These are phyloP conservation scores for Cebidichthys violaceus DNA, from an alignment of 2,113 vertebrate genomes.

Conservation along the genomic window DNA sequence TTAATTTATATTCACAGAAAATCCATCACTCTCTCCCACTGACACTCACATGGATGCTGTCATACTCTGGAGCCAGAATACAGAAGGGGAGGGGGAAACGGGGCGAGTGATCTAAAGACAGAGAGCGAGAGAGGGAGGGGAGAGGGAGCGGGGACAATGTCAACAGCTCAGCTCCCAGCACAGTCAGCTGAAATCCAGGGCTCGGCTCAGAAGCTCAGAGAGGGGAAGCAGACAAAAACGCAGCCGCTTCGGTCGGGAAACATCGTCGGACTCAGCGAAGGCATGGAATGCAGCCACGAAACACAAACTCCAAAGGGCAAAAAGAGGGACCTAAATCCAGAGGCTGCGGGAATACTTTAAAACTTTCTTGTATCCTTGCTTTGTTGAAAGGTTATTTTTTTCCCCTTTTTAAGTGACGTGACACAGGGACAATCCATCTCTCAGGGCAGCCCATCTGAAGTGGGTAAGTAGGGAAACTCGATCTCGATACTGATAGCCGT, in stretches of 20 bases:
- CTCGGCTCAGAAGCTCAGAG: constrained; percentile 51
- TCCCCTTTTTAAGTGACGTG: constrained; percentile 34
- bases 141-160: constrained; percentile 70
- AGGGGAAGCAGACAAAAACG: constrained; percentile 56
- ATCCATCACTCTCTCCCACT: constrained; percentile 25
- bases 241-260: constrained; percentile 36
- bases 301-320: constrained; percentile 4
- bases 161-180: constrained; percentile 75
- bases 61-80: constrained; percentile 53
- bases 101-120: constrained; percentile 46
- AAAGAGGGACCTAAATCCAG: constrained; percentile 13
- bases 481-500: constrained; percentile 54
- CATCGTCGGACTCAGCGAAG: constrained; percentile 20
- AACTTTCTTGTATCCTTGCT: background rate
- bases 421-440: constrained; percentile 53
- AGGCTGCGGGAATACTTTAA: constrained; percentile 34
- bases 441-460: constrained; percentile 54
- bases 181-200: constrained; percentile 81
- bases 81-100: constrained; percentile 37
- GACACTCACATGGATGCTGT: constrained; percentile 66
- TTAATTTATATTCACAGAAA: constrained; percentile 27
- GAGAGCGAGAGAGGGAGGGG: constrained; percentile 36
- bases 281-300: constrained; percentile 29
- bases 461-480: constrained; percentile 72
- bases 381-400: constrained; percentile 28